Base-by-base conservation (phyloP, 1,140 invertebrate genomes). In the Maconellicoccus hirsutus region DNA sequence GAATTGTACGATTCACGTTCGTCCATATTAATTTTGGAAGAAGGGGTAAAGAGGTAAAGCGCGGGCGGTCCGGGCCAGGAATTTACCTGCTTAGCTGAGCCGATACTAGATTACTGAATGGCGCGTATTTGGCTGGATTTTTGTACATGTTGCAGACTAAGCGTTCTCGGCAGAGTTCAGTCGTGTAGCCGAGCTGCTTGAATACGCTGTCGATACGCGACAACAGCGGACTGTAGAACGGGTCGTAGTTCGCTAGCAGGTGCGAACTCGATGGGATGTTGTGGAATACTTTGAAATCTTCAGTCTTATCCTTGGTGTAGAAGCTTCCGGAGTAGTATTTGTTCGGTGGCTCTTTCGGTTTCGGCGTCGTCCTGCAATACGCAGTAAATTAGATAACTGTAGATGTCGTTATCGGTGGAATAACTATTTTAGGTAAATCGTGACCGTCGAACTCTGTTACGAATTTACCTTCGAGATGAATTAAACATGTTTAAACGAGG, bases 81-180 rank as follows among this genome's bases (percentile, higher is more conserved):
- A n/a, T n/a, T 71, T 81, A 90, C 88, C 88, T 87, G 79, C 90
- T 92, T 25, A 93, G 78, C 76, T 93, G 90, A 0, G 90, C 90
- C 0, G 90, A 92, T 0, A 93, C 85, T n/a, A 93, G 82, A 77
- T 92, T 93, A 71, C 90, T 92, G 75, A 90, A 92, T 0, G 90
- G 90, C 0, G 90, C 90, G 78, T 87, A 93, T 75, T 92, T 89
- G 1, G 89, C 90, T 0, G 91, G 91, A 76, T 86, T 89, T 23
- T 87, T 84, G 78, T 93, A 93, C 89, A 93, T 92, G 71, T 89
- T 82, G 76, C 91, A 93, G 2, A 93, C 88, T 0, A 89, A 83
- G 75, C 89, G 85, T 75, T 92, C 89, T n/a, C 89, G 79, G 75
- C 90, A 93, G 0, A 82, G 81, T 77, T 92, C 90, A 1, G 82